Conservation (phyloP, 2,888 invertebrate genomes). For the Rotaria magnacalcarata region DNA sequence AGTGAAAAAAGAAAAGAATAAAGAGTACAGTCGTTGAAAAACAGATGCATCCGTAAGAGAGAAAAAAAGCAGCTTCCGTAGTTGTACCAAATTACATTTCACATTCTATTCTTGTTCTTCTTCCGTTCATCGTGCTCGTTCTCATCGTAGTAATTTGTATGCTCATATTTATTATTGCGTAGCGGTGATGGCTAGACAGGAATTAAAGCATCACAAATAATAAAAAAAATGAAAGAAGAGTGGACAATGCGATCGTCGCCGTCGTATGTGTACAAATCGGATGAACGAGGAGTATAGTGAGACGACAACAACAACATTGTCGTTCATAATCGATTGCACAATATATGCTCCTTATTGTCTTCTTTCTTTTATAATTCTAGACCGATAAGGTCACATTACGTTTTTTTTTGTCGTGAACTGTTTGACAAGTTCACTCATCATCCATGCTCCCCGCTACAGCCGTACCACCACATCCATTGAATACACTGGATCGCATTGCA, state of each 20-base stretch:
- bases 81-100: not conserved
- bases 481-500: conserved; percentile 4
- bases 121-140: not conserved
- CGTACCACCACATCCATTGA: not conserved
- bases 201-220: conserved; percentile 36
- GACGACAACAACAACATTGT: not conserved
- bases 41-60: not conserved
- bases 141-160: not conserved
- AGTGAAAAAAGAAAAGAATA: not conserved
- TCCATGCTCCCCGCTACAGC: not conserved
- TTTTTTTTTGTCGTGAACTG: not conserved
- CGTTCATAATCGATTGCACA: conserved; percentile 22
- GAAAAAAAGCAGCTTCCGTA: not conserved
- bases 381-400: conserved; percentile 27
- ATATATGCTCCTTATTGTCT: not conserved
- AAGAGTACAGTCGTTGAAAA: not conserved
- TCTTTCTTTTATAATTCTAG: conserved; percentile 25
- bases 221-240: not conserved
- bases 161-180: not conserved
- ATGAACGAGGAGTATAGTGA: not conserved
- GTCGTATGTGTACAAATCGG: not conserved
- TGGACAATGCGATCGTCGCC: conserved; percentile 4
- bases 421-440: not conserved
- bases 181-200: conserved; percentile 24
- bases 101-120: not conserved